phyloP scores from a whole-genome alignment of 2,113 vertebrate genomes.

The Corydoras maculifer region DNA sequence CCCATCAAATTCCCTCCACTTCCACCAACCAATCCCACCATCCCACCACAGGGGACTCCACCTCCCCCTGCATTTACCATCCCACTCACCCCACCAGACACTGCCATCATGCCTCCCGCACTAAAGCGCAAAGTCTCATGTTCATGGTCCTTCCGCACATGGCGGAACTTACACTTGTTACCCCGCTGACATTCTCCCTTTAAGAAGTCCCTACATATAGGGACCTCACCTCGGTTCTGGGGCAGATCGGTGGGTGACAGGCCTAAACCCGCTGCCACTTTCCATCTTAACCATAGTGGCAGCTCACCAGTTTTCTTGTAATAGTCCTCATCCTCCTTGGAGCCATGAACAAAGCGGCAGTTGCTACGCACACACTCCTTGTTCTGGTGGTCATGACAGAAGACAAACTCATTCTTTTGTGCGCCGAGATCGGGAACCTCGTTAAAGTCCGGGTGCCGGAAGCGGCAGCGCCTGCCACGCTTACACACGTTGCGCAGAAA shows the following conservation, averaged over 20 bases:
- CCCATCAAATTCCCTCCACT: slow-evolving; percentile 58
- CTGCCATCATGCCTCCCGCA: slow-evolving; percentile 56
- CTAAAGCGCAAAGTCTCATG: slow-evolving; percentile 67
- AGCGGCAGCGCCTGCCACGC: slow-evolving; percentile 91
- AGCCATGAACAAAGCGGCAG: slow-evolving; percentile 92
- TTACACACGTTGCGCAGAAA: slow-evolving; percentile 95
- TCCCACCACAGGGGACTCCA: slow-evolving; percentile 54
- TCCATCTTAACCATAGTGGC: slow-evolving; percentile 81
- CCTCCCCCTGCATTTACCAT: slow-evolving; percentile 57
- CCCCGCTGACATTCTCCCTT: slow-evolving; percentile 93
- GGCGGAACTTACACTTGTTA: slow-evolving; percentile 92
- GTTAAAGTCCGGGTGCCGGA: slow-evolving; percentile 85
- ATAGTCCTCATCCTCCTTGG: slow-evolving; percentile 93
- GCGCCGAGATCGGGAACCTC: slow-evolving; percentile 91
- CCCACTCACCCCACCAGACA: slow-evolving; percentile 52
- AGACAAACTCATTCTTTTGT: slow-evolving; percentile 95
- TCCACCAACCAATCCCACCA: slow-evolving; percentile 62
- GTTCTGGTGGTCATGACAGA: slow-evolving; percentile 97
- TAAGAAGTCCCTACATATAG: slow-evolving; percentile 90
- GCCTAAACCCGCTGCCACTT: slow-evolving; percentile 83
- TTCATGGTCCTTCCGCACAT: slow-evolving; percentile 85
- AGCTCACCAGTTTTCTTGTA: slow-evolving; percentile 93
- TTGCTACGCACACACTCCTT: slow-evolving; percentile 89
- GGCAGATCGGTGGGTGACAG: slow-evolving; percentile 86
- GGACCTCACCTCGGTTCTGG: slow-evolving; percentile 87